Evolutionary conservation across 2,888 invertebrate species (phyloP).

Genomic region (Orchesellides sinensis): DNA sequence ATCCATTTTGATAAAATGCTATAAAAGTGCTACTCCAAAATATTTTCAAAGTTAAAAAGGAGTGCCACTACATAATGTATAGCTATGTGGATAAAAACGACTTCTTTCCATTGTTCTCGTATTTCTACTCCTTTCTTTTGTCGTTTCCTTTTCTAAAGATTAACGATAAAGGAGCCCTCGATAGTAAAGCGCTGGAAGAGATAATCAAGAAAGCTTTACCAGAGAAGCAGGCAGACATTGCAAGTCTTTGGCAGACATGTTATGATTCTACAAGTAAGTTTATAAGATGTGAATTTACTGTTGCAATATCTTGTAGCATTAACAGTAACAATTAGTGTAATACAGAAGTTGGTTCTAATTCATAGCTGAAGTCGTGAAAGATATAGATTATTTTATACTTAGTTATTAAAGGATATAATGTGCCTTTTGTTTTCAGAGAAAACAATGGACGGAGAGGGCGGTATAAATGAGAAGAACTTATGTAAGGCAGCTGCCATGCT

Average conservation of each 20-base stretch:
- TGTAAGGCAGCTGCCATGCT: constrained; percentile 60
- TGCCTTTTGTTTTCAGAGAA: constrained; percentile 38
- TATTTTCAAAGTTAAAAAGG: too few species aligned
- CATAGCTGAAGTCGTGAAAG: neutral
- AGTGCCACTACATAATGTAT: too few species aligned
- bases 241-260: constrained; percentile 49
- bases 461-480: constrained; percentile 49
- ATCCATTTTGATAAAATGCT: neutral
- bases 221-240: constrained; percentile 48
- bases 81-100: neutral
- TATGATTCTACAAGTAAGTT: constrained; percentile 54
- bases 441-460: constrained; percentile 55
- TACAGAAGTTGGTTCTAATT: neutral
- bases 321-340: too few species aligned
- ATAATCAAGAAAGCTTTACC: constrained; percentile 45
- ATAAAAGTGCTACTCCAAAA: neutral
- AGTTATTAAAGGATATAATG: neutral
- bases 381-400: neutral
- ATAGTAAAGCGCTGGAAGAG: constrained; percentile 25
- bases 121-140: neutral
- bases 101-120: neutral
- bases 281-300: neutral
- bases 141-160: constrained; percentile 37
- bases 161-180: constrained; percentile 41
- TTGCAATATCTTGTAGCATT: neutral